Evolutionary conservation across 2,797 vertebrate species (phyloP).

Genomic region (Eulemur albifrons): DNA sequence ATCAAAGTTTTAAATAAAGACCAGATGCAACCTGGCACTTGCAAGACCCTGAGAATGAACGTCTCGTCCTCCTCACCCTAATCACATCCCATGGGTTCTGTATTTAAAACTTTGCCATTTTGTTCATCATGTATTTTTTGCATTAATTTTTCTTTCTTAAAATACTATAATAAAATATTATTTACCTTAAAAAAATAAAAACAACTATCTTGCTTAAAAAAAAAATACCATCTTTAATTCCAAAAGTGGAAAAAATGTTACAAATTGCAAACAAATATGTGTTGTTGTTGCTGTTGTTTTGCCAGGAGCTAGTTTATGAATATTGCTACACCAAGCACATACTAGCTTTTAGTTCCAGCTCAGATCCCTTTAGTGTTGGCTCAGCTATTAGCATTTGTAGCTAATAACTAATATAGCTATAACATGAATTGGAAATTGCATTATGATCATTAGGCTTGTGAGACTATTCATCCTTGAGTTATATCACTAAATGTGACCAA

Average conservation of each 20-base stretch:
- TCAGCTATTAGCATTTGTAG: conserved; percentile 73
- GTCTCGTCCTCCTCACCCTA: too few species aligned
- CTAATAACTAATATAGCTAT: conserved; percentile 74
- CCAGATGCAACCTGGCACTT: too few species aligned
- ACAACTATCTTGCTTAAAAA: too few species aligned
- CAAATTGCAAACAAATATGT: background rate
- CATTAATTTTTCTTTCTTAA: too few species aligned
- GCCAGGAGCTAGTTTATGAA: conserved; percentile 35
- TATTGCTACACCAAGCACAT: conserved; percentile 59
- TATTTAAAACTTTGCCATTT: too few species aligned
- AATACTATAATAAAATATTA: too few species aligned
- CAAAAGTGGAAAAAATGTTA: background rate
- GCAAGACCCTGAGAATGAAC: too few species aligned
- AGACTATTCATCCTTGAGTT: conserved; percentile 49
- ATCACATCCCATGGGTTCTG: too few species aligned
- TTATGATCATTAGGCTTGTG: conserved; percentile 69
- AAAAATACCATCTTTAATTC: conserved; percentile 7
- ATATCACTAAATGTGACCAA: conserved; percentile 22
- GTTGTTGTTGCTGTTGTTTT: background rate
- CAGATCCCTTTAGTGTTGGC: conserved; percentile 74
- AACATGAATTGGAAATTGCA: conserved; percentile 53
- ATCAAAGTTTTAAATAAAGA: too few species aligned
- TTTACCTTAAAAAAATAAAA: too few species aligned
- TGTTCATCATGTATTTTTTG: too few species aligned
- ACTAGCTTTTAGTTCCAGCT: conserved; percentile 76